These are phyloP conservation scores for Calonectris borealis DNA, from an alignment of 2,113 vertebrate genomes.

Conservation along the genomic window DNA sequence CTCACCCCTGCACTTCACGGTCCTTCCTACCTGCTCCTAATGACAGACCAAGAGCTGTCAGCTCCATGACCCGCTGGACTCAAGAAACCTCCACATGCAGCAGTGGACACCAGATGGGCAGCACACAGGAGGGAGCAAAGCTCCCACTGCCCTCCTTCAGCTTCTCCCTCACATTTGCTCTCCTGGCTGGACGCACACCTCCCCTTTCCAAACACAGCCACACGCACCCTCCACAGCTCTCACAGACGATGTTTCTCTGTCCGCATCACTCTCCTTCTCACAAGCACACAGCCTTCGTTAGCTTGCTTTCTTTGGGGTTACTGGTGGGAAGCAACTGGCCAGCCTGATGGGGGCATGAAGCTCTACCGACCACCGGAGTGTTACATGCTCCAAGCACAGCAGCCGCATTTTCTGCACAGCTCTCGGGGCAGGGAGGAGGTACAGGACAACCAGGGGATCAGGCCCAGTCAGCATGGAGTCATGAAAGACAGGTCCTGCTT, in stretches of 20 bases:
- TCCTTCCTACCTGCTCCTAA: not conserved
- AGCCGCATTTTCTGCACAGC: not conserved
- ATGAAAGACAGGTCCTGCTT: no score
- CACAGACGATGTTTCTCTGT: not conserved
- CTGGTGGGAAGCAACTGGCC: not conserved
- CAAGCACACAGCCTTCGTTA: not conserved
- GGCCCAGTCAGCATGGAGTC: no score
- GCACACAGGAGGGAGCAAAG: not conserved
- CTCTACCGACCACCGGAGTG: fast-evolving
- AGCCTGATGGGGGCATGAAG: fast-evolving
- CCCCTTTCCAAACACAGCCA: not conserved
- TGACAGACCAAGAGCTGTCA: not conserved
- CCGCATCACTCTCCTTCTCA: not conserved
- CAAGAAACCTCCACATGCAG: not conserved
- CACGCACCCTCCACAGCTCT: not conserved
- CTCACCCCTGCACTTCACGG: not conserved
- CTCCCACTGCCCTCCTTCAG: not conserved
- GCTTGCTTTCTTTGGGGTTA: not conserved
- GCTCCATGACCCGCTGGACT: not conserved
- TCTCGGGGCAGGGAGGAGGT: not conserved
- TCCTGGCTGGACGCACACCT: not conserved
- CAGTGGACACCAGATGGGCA: not conserved
- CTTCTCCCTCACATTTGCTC: not conserved
- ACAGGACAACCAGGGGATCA: no score
- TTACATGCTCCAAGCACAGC: not conserved